These are phyloP conservation scores for Hypselothyrea guttata DNA, from an alignment of 2,888 invertebrate genomes.

Conservation along the genomic window DNA sequence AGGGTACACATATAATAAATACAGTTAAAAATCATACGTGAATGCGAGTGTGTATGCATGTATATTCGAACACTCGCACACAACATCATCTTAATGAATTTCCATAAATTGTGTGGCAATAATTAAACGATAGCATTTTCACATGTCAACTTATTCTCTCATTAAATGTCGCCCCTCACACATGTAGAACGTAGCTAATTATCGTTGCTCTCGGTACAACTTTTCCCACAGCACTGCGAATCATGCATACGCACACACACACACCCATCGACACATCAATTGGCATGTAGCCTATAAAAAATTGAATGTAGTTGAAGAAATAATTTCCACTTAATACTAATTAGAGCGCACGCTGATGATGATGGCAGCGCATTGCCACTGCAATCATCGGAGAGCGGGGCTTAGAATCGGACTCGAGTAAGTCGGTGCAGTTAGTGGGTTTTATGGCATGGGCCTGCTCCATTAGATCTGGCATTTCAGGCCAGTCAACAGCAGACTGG, in stretches of 20 bases:
- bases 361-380: conserved; percentile 49
- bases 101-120: conserved; percentile 70
- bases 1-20: conserved; percentile 4
- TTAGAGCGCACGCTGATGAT: conserved; percentile 55
- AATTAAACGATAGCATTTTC: conserved; percentile 66
- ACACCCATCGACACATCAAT: conserved; percentile 50
- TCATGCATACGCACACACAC: conserved; percentile 7
- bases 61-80: conserved; percentile 16
- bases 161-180: conserved; percentile 42
- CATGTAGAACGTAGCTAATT: conserved; percentile 52
- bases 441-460: conserved; percentile 71
- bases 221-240: conserved; percentile 38
- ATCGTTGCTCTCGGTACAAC: conserved; percentile 37
- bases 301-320: conserved; percentile 64
- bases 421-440: conserved; percentile 71
- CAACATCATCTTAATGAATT: conserved; percentile 63
- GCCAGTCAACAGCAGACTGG: conserved; percentile 66
- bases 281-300: conserved; percentile 55
- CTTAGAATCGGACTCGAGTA: conserved; percentile 53
- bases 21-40: no score
- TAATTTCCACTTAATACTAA: conserved; percentile 76
- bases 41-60: no score
- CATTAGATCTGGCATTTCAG: conserved; percentile 67
- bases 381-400: conserved; percentile 26
- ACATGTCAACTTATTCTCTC: conserved; percentile 50